These are phyloP conservation scores for Sycophila texana DNA, from an alignment of 2,888 invertebrate genomes.

Conservation along the genomic window DNA sequence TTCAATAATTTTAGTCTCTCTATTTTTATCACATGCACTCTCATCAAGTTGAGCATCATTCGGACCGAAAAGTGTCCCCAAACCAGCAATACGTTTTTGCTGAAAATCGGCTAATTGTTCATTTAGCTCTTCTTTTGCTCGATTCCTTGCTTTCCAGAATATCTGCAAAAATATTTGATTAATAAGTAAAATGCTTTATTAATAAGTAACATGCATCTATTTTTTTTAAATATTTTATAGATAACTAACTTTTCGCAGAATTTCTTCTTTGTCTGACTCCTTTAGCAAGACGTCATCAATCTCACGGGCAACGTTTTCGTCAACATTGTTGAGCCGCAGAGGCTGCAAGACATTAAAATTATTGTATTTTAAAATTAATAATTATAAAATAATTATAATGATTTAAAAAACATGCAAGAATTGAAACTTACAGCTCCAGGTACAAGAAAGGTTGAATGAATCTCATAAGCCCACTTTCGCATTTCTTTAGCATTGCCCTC, in stretches of 20 bases:
- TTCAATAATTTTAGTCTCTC: conserved; percentile 87
- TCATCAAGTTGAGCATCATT: conserved; percentile 87
- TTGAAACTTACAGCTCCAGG: conserved; percentile 85
- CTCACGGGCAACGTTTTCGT: conserved; percentile 92
- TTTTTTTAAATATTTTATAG: background rate
- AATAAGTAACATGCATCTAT: background rate
- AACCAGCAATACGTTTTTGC: conserved; percentile 91
- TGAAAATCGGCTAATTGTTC: conserved; percentile 90
- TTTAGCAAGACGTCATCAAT: conserved; percentile 90
- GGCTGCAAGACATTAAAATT: conserved; percentile 79
- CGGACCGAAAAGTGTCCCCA: conserved; percentile 93
- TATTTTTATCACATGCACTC: conserved; percentile 86
- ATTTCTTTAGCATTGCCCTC: conserved; percentile 91
- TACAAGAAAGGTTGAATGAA: conserved; percentile 96
- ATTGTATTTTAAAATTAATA: background rate
- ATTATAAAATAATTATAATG: background rate
- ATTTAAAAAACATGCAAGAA: background rate
- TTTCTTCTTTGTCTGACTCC: conserved; percentile 93
- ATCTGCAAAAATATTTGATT: conserved; percentile 71
- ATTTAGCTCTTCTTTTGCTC: conserved; percentile 88
- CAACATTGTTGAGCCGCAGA: conserved; percentile 86
- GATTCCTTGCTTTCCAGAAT: conserved; percentile 91
- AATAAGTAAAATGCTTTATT: conserved; percentile 27
- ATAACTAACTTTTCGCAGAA: conserved; percentile 83
- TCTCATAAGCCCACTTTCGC: conserved; percentile 99